Conservation (phyloP, 2,113 vertebrate species). For the Pachyramphus minor region DNA sequence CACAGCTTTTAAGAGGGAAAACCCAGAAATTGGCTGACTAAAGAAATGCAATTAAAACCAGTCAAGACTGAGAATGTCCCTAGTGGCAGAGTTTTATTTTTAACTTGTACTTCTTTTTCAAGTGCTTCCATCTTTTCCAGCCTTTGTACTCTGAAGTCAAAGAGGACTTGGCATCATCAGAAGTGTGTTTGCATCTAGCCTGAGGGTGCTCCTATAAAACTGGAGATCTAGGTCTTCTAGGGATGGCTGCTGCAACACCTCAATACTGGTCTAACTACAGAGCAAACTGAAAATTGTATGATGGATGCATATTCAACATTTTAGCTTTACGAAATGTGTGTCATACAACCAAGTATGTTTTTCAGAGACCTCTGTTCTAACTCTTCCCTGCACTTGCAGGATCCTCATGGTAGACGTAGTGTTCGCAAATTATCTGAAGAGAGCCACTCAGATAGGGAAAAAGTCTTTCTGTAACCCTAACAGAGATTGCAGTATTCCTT, state of each 20-base stretch:
- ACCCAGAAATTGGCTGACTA: background rate
- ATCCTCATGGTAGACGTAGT: accelerated
- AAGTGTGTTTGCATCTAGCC: background rate
- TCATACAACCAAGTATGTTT: background rate
- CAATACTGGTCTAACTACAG: background rate
- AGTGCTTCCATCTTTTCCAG: background rate
- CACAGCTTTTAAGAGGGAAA: background rate
- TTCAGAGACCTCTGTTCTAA: background rate
- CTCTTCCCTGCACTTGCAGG: background rate
- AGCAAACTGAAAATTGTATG: background rate
- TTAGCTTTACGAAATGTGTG: background rate
- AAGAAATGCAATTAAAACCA: background rate
- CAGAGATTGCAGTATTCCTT: slow-evolving; percentile 14
- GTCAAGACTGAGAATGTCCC: background rate
- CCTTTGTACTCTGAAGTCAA: background rate
- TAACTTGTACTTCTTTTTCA: background rate
- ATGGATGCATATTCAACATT: background rate
- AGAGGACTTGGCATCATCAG: background rate
- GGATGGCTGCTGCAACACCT: background rate
- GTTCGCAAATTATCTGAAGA: background rate
- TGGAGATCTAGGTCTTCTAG: background rate
- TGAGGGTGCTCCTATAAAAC: background rate
- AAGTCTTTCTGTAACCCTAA: background rate
- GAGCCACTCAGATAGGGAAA: background rate
- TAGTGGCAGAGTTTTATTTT: background rate